phyloP scores from a whole-genome alignment of 2,797 vertebrate species.

The Taeniopygia guttata region DNA sequence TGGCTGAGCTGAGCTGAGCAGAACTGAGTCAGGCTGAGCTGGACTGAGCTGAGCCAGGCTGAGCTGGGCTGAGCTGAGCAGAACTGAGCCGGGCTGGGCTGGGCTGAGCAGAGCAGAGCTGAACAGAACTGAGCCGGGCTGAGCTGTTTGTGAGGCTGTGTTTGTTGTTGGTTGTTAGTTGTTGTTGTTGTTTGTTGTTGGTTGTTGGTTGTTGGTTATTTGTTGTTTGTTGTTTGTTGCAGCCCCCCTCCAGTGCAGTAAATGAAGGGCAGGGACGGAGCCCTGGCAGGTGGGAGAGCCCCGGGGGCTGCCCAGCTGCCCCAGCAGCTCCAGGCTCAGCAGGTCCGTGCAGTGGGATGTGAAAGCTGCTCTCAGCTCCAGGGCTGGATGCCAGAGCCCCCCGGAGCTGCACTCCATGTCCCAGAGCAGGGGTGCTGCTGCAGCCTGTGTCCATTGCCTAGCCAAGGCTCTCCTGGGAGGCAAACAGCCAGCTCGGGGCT shows the following conservation, averaged over 20 bases:
- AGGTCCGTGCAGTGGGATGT: rapidly evolving
- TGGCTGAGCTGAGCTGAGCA: no score
- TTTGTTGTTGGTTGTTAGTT: no score
- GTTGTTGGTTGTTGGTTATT: no score
- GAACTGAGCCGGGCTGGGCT: neutral
- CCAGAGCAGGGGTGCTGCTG: neutral
- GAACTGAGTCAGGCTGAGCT: no score
- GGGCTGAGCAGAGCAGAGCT: no score
- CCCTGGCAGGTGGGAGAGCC: neutral
- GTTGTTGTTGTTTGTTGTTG: no score
- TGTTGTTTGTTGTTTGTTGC: no score
- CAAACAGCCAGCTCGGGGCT: neutral
- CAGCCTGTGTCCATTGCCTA: neutral
- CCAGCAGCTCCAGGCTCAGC: neutral
- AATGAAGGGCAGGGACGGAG: neutral
- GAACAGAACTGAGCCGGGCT: no score
- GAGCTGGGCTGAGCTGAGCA: neutral
- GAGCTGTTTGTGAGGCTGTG: neutral
- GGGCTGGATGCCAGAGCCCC: neutral
- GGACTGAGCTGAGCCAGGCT: neutral
- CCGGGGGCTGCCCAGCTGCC: neutral
- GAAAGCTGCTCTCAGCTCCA: neutral
- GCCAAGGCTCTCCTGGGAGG: neutral
- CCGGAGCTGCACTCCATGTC: neutral
- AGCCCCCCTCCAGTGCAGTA: neutral